Conservation (phyloP, 2,888 invertebrate species). For the Buathra laborator region DNA sequence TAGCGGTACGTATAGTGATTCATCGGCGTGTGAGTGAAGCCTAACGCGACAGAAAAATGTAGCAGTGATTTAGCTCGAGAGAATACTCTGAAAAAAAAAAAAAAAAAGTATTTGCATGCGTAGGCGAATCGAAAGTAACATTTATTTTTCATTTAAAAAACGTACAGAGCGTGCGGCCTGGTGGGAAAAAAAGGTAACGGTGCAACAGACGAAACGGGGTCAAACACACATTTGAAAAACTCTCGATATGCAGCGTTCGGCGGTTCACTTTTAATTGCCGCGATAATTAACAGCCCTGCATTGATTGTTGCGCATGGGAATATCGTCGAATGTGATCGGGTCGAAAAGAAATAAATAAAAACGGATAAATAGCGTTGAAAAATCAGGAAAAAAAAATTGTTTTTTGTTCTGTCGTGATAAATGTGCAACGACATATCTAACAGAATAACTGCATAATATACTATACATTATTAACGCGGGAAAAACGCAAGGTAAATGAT, state of each 20-base stretch:
- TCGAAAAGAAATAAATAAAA: constrained; percentile 2
- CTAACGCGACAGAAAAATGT: constrained; percentile 21
- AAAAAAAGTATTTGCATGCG: neutral
- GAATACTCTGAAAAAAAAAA: neutral
- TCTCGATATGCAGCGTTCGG: constrained; percentile 11
- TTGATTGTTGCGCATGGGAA: neutral
- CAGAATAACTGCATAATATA: neutral
- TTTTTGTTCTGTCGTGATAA: neutral
- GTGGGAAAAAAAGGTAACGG: neutral
- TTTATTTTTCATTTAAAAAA: constrained; percentile 16
- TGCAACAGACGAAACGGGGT: constrained; percentile 13
- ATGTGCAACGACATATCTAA: constrained; percentile 11
- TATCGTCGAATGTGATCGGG: neutral
- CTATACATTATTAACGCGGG: neutral
- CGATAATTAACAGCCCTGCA: constrained; percentile 42
- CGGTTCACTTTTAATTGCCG: constrained; percentile 40
- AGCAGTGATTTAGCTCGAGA: neutral
- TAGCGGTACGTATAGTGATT: constrained; percentile 12
- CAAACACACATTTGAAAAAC: constrained; percentile 19
- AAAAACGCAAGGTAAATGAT: neutral
- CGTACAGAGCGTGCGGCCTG: neutral
- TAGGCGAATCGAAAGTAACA: neutral
- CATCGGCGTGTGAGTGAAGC: constrained; percentile 20
- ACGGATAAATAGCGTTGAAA: neutral
- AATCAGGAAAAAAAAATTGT: neutral